Evolutionary conservation across 2,113 vertebrate species (phyloP).

Genomic region (Urocynchramus pylzowi): DNA sequence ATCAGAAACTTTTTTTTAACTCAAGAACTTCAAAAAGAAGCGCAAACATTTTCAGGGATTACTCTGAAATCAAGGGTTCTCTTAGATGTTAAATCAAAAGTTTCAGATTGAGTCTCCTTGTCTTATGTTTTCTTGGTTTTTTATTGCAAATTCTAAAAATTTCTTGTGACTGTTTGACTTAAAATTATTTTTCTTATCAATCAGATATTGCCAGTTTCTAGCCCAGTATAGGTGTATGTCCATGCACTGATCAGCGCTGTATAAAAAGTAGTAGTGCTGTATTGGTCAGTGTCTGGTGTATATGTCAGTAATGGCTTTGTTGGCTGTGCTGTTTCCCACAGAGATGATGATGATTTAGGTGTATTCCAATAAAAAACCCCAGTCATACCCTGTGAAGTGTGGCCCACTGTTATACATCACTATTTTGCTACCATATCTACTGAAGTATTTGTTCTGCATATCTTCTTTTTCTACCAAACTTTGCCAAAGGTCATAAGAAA

Average conservation of each 20-base stretch:
- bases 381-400: neutral
- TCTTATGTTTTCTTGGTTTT: neutral
- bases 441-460: neutral
- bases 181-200: neutral
- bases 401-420: neutral
- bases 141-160: neutral
- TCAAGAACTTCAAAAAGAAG: neutral
- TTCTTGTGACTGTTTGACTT: neutral
- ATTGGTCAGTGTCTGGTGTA: neutral
- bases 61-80: neutral
- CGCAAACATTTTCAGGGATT: neutral
- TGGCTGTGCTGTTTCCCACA: neutral
- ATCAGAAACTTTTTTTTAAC: neutral
- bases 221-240: neutral
- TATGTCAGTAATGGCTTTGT: neutral
- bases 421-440: neutral
- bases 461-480: neutral
- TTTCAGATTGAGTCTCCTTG: neutral
- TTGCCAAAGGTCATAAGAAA: neutral
- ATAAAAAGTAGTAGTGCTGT: neutral
- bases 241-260: neutral
- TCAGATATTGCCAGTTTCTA: neutral
- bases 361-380: neutral
- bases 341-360: neutral
- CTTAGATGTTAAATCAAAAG: neutral